Conservation (phyloP, 2,113 vertebrate species). For the Xiphophorus hellerii region DNA sequence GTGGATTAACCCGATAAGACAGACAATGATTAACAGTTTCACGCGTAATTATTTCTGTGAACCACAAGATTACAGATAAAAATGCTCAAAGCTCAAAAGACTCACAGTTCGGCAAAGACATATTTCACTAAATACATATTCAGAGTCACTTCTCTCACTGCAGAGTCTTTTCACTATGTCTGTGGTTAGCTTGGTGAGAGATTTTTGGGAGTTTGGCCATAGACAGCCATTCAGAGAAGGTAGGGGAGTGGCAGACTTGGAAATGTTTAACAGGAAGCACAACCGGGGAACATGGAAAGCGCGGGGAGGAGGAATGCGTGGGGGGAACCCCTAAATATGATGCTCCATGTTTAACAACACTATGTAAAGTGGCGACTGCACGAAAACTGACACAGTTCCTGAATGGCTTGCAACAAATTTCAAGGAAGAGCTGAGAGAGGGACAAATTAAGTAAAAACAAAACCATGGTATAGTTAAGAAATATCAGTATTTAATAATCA, state of each 20-base stretch:
- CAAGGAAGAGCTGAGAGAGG: too few relatives aligned
- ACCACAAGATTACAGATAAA: not conserved
- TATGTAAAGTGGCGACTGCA: constrained; percentile 9
- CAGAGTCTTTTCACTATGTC: constrained; percentile 6
- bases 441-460: not conserved
- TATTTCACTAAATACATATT: constrained; percentile 7
- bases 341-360: constrained; percentile 42
- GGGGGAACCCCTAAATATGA: constrained; percentile 62
- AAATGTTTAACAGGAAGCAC: constrained; percentile 42
- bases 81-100: not conserved
- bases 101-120: not conserved
- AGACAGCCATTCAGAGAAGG: constrained; percentile 24
- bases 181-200: constrained; percentile 47
- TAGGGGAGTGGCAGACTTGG: constrained; percentile 22
- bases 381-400: constrained; percentile 21
- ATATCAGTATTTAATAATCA: not conserved
- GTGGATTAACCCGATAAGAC: not conserved
- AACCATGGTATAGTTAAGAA: not conserved
- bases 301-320: constrained; percentile 21
- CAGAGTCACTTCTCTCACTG: constrained; percentile 21
- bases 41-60: not conserved
- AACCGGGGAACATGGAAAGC: constrained; percentile 42
- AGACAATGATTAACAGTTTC: constrained; percentile 9
- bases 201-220: constrained; percentile 31
- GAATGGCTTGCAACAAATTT: not conserved